These are phyloP conservation scores for Mya arenaria DNA, from an alignment of 1,140 invertebrate species.

Conservation along the genomic window DNA sequence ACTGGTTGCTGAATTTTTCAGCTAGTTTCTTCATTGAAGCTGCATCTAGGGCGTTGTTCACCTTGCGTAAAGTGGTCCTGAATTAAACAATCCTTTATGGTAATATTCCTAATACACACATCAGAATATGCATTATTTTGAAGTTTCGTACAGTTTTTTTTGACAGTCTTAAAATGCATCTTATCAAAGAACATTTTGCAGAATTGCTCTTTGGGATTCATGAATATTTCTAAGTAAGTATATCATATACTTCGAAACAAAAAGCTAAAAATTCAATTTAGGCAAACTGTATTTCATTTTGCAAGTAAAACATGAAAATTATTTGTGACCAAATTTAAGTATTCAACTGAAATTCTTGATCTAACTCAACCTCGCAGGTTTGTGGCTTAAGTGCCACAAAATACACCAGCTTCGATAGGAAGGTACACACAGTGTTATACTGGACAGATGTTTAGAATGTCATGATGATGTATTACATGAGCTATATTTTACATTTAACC, in stretches of 20 bases:
- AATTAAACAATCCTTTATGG: slow-evolving; percentile 34
- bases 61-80: slow-evolving; percentile 79
- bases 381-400: too few species aligned
- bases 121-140: background rate
- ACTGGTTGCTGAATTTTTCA: slow-evolving; percentile 85
- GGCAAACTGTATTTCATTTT: too few species aligned
- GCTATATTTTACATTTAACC: background rate
- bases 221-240: background rate
- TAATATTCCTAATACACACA: background rate
- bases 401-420: too few species aligned
- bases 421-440: background rate
- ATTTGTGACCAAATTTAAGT: too few species aligned
- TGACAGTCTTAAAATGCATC: background rate
- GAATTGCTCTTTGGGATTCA: background rate
- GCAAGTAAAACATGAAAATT: too few species aligned
- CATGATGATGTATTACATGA: background rate
- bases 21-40: slow-evolving; percentile 80
- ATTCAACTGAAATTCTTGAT: too few species aligned
- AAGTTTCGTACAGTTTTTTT: background rate
- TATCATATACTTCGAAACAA: background rate
- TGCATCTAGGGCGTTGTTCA: slow-evolving; percentile 80
- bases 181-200: background rate
- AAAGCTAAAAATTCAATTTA: background rate
- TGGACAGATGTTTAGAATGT: background rate
- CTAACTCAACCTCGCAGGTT: too few species aligned